phyloP scores from a whole-genome alignment of 2,113 vertebrate species.

The Crypturellus undulatus region DNA sequence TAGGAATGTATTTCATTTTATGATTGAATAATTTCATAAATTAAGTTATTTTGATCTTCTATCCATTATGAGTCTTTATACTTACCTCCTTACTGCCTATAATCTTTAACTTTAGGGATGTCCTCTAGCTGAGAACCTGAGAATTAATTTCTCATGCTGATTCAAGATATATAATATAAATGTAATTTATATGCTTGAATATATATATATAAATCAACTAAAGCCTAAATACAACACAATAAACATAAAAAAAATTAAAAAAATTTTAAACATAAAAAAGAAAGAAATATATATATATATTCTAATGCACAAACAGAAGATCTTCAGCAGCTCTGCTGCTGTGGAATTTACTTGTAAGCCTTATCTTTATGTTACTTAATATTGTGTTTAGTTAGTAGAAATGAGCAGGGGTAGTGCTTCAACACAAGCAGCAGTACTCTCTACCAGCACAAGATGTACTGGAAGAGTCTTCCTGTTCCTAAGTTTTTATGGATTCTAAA shows the following conservation, averaged over 20 bases:
- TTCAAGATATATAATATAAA: neutral
- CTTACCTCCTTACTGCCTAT: neutral
- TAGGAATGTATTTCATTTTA: neutral
- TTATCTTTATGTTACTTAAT: neutral
- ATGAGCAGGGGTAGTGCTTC: neutral
- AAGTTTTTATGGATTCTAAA: neutral
- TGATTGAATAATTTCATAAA: neutral
- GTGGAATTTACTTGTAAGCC: neutral
- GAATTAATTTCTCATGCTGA: fast-evolving
- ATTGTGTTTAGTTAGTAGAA: neutral
- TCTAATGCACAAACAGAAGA: neutral
- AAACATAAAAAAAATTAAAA: neutral
- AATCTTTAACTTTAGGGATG: neutral
- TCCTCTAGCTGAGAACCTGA: neutral
- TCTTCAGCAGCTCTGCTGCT: neutral
- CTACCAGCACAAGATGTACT: neutral
- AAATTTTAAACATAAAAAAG: no score
- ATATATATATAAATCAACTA: neutral
- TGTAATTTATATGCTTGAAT: no score
- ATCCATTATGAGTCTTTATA: neutral
- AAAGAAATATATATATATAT: neutral
- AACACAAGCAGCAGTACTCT: neutral
- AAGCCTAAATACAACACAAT: neutral
- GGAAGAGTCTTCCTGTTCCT: neutral
- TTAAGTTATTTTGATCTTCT: neutral